Conservation (phyloP, 2,113 vertebrate genomes). For the Podilymbus podiceps region DNA sequence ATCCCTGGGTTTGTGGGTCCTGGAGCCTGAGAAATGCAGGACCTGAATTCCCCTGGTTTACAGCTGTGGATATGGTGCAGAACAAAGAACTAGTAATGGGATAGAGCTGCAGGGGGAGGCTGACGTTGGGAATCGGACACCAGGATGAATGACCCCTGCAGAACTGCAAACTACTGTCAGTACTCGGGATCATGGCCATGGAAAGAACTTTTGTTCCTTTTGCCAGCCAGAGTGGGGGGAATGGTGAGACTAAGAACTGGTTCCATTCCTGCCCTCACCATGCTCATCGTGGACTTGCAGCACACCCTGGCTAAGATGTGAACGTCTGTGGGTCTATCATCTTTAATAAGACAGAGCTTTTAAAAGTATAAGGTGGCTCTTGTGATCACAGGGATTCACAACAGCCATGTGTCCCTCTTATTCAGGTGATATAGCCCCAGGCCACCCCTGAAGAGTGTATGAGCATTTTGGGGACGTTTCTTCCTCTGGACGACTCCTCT, state of each 20-base stretch:
- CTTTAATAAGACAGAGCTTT: neutral
- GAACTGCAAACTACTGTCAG: neutral
- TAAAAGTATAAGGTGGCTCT: neutral
- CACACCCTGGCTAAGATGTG: neutral
- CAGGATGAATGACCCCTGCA: neutral
- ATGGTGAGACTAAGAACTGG: neutral
- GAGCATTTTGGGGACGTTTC: neutral
- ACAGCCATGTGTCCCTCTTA: neutral
- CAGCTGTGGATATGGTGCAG: neutral
- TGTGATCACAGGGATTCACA: neutral
- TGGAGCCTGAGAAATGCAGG: conserved; percentile 7
- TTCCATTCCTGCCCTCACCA: neutral
- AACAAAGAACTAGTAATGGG: neutral
- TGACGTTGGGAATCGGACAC: neutral
- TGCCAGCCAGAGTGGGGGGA: neutral
- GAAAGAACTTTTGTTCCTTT: neutral
- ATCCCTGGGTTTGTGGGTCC: neutral
- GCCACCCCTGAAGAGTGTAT: neutral
- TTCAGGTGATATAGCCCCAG: neutral
- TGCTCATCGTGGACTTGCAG: neutral
- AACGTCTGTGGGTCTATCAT: neutral
- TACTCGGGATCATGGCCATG: fast-evolving
- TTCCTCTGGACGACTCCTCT: neutral
- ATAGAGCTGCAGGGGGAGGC: neutral
- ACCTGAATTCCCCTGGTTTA: neutral